These are phyloP conservation scores for Habropoda laboriosa DNA, from an alignment of 1,140 invertebrate genomes.

Conservation along the genomic window DNA sequence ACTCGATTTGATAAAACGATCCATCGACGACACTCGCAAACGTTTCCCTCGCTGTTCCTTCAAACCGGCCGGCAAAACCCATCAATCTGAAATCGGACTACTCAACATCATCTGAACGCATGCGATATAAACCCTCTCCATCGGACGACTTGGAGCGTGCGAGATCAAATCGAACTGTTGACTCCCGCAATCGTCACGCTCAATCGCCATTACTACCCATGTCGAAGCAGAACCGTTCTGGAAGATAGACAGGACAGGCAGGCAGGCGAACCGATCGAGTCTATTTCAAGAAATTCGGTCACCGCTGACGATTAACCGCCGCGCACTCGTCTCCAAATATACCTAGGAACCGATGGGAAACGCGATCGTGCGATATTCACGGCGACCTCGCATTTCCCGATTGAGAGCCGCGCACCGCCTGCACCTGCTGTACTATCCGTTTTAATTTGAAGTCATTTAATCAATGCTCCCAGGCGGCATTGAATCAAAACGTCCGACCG, in stretches of 20 bases:
- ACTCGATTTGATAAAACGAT: no score
- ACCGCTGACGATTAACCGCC: constrained; percentile 13
- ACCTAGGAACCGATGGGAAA: background rate
- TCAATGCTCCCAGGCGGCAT: constrained; percentile 65
- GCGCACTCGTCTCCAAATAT: background rate
- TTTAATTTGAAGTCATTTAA: constrained; percentile 72
- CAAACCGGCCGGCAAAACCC: background rate
- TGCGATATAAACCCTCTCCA: background rate
- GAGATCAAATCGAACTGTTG: background rate
- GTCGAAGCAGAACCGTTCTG: background rate
- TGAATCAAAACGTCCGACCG: constrained; percentile 67
- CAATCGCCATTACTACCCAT: background rate
- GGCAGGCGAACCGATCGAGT: background rate
- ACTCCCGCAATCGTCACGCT: background rate
- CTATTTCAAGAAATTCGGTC: constrained; percentile 43
- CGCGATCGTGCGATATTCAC: constrained; percentile 26
- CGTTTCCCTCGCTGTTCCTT: background rate
- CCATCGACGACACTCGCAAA: background rate
- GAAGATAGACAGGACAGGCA: background rate
- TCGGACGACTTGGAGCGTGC: background rate
- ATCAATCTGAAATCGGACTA: constrained; percentile 16
- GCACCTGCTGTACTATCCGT: constrained; percentile 63
- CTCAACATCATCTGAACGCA: background rate
- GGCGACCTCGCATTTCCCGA: constrained; percentile 11
- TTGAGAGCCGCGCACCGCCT: constrained; percentile 7